Evolutionary conservation across 2,888 invertebrate genomes (phyloP).

Genomic region (Tuberolachnus salignus): DNA sequence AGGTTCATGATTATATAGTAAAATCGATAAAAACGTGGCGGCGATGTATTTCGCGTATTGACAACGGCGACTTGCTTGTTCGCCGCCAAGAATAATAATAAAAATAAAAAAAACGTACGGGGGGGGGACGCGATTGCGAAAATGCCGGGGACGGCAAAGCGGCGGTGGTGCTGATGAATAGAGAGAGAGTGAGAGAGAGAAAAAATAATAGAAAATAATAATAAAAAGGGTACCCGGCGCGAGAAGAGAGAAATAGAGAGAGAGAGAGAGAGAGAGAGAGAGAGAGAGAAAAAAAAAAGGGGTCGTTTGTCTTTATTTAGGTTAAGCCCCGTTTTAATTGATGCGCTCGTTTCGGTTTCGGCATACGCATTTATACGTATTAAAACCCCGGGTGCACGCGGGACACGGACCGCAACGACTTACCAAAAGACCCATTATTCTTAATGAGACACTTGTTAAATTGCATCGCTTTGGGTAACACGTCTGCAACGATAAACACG

Average conservation of each 20-base stretch:
- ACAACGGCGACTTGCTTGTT: too few relatives aligned
- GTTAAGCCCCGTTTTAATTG: conserved; percentile 54
- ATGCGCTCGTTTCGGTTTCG: conserved; percentile 56
- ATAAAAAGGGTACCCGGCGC: not conserved
- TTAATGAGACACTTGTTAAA: conserved; percentile 57
- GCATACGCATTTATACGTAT: conserved; percentile 54
- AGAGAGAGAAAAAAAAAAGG: conserved; percentile 36
- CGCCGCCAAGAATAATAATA: too few relatives aligned
- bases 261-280: too few relatives aligned
- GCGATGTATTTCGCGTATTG: too few relatives aligned
- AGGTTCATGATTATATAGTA: too few relatives aligned
- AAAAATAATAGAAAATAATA: not conserved
- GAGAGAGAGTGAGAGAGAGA: not conserved
- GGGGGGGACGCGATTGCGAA: too few relatives aligned
- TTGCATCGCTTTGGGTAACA: conserved; percentile 53
- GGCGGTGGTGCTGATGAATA: not conserved
- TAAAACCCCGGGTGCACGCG: conserved; percentile 38
- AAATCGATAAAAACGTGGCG: too few relatives aligned
- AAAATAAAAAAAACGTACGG: too few relatives aligned
- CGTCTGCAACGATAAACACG: conserved; percentile 50
- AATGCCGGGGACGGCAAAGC: too few relatives aligned
- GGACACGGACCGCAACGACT: conserved; percentile 53
- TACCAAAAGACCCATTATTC: conserved; percentile 56
- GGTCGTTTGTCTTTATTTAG: conserved; percentile 56
- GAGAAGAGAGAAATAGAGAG: too few relatives aligned